Percentiles rank a stretch among this genome's conserved stretches.
Conservation (phyloP, 2,888 invertebrate genomes). For the Leucoma salicis region DNA sequence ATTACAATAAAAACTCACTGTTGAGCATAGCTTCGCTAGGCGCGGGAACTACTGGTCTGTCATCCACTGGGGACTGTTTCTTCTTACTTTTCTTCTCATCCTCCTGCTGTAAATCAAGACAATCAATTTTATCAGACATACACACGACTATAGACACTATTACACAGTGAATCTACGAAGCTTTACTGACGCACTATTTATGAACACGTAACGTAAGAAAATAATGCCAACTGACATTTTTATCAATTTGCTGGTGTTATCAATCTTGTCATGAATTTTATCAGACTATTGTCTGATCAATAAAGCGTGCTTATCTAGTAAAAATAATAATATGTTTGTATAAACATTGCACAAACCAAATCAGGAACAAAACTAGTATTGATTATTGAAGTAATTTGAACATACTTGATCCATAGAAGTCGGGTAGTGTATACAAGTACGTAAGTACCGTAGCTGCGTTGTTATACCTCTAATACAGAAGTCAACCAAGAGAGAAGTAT, state of each 20-base stretch:
- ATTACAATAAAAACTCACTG: conserved; percentile 65
- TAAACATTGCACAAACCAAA: conserved; percentile 14
- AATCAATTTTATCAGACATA: conserved; percentile 58
- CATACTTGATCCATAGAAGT: conserved; percentile 23
- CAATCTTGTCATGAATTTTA: conserved; percentile 61
- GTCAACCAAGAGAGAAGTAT: conserved; percentile 21
- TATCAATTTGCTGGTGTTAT: conserved; percentile 66
- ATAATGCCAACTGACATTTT: conserved; percentile 42
- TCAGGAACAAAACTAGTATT: conserved; percentile 2
- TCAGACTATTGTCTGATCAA: conserved; percentile 65
- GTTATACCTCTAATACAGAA: conserved; percentile 2
- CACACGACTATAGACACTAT: conserved; percentile 37
- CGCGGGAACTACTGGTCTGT: conserved; percentile 70
- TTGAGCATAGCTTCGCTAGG: conserved; percentile 80
- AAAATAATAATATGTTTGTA: conserved; percentile 30
- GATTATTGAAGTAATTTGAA: conserved; percentile 2
- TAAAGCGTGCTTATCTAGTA: conserved; percentile 43
- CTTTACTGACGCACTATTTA: conserved; percentile 33
- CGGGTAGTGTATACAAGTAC: too few species aligned
- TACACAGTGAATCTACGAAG: conserved; percentile 18
- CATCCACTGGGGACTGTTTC: conserved; percentile 73
- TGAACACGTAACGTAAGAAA: conserved; percentile 44
- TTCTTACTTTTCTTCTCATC: conserved; percentile 78
- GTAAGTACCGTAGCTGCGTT: too few species aligned
- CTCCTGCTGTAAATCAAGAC: conserved; percentile 64